Evolutionary conservation across 2,797 vertebrate species (phyloP).

Genomic region (Sebastiscus tertius): DNA sequence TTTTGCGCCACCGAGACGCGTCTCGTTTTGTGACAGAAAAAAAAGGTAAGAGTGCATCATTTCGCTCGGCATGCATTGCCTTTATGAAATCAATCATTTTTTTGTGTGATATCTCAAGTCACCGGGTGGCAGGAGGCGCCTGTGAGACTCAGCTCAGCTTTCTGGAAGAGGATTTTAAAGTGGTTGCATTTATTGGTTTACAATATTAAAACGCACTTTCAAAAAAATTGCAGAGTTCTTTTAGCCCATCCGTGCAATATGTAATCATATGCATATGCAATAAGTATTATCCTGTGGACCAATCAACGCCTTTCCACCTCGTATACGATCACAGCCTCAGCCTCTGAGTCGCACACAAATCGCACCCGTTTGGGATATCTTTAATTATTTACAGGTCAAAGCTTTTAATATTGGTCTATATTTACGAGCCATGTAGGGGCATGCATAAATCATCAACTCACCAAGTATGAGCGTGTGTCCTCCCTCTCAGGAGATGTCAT

Average conservation of each 20-base stretch:
- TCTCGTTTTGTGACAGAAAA: slow-evolving; percentile 31
- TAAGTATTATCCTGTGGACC: slow-evolving; percentile 13
- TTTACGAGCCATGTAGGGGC: slow-evolving; percentile 62
- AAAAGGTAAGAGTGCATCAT: slow-evolving; percentile 58
- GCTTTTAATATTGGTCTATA: slow-evolving; percentile 75
- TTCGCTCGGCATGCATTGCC: not conserved
- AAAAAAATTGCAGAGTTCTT: not conserved
- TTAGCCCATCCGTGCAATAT: not conserved
- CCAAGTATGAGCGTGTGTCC: slow-evolving; percentile 52
- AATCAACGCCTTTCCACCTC: slow-evolving; percentile 21
- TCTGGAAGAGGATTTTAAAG: slow-evolving; percentile 18
- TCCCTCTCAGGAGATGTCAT: slow-evolving; percentile 29
- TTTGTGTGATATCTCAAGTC: slow-evolving; percentile 50
- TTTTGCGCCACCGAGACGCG: slow-evolving; percentile 40
- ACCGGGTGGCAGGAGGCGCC: slow-evolving; percentile 30
- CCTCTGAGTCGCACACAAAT: slow-evolving; percentile 45
- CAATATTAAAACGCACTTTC: slow-evolving; percentile 8
- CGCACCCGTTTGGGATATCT: slow-evolving; percentile 47
- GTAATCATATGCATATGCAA: not conserved
- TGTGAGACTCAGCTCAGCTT: slow-evolving; percentile 31
- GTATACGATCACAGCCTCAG: not conserved
- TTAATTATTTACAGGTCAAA: slow-evolving; percentile 74
- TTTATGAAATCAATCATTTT: slow-evolving; percentile 31
- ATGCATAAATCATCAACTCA: slow-evolving; percentile 74
- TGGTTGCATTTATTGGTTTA: not conserved